Evolutionary conservation across 1,140 invertebrate species (phyloP).

Genomic region (Orussus abietinus): DNA sequence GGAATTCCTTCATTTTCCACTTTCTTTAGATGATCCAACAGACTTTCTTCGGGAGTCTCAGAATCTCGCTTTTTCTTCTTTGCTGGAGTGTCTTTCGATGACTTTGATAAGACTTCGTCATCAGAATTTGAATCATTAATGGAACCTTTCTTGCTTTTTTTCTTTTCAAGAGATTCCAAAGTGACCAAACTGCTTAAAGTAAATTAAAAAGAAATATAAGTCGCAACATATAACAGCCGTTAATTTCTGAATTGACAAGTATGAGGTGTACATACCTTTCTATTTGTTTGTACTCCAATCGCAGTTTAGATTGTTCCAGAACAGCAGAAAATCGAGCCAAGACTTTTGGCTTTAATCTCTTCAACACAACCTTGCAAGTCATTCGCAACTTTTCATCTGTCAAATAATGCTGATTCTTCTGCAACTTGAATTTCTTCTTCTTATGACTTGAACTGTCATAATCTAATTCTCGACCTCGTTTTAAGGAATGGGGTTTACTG

Average conservation of each 20-base stretch:
- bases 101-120: conserved; percentile 21
- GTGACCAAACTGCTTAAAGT: conserved; percentile 25
- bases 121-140: conserved; percentile 18
- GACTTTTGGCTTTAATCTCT: conserved; percentile 20
- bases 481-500: neutral
- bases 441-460: conserved; percentile 4
- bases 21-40: conserved; percentile 32
- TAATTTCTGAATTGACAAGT: neutral
- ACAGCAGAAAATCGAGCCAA: conserved; percentile 25
- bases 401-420: conserved; percentile 19
- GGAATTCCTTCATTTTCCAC: conserved; percentile 20
- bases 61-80: conserved; percentile 14
- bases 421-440: conserved; percentile 12
- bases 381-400: conserved; percentile 30
- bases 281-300: conserved; percentile 31
- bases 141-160: conserved; percentile 9
- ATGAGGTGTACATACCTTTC: no score
- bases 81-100: conserved; percentile 16
- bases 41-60: conserved; percentile 28
- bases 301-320: conserved; percentile 31
- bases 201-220: conserved; percentile 13
- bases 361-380: conserved; percentile 22
- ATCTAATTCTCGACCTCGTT: neutral
- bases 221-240: neutral
- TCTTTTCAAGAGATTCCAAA: conserved; percentile 23